Evolutionary conservation across 2,113 vertebrate species (phyloP).

Genomic region (Shinisaurus crocodilurus): DNA sequence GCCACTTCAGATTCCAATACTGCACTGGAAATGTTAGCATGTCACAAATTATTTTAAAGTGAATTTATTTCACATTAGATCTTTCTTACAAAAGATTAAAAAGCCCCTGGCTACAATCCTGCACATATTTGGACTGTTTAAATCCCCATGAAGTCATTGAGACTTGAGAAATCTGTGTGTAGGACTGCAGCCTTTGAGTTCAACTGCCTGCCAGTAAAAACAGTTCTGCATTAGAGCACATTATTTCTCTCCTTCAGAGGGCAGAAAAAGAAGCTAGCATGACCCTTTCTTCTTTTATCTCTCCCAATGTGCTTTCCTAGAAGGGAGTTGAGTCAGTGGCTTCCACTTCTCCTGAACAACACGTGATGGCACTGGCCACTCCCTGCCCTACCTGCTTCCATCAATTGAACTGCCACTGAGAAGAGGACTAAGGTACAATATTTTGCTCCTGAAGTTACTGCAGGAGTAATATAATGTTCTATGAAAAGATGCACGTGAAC

Average conservation of each 20-base stretch:
- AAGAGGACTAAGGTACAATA: no score
- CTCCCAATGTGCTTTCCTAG: background rate
- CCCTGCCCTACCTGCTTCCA: background rate
- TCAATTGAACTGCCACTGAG: background rate
- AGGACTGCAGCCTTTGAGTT: background rate
- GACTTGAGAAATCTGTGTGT: background rate
- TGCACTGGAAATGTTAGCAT: background rate
- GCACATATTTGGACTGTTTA: background rate
- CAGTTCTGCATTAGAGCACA: background rate
- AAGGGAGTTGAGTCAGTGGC: background rate
- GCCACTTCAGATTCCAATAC: background rate
- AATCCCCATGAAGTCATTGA: background rate
- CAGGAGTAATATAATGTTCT: no score
- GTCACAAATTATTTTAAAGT: background rate
- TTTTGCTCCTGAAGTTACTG: background rate
- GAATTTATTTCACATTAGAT: background rate
- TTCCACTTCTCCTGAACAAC: background rate
- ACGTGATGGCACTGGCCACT: background rate
- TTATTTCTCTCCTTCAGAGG: background rate
- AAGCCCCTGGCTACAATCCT: background rate
- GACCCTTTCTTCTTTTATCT: background rate
- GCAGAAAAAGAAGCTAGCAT: background rate
- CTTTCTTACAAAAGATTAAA: background rate
- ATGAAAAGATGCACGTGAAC: background rate
- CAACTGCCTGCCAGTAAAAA: background rate